Evolutionary conservation across 1,140 invertebrate species (phyloP), one percentile per base, ranked within the genome.

Genomic region (Hesperophylax magnus): DNA sequence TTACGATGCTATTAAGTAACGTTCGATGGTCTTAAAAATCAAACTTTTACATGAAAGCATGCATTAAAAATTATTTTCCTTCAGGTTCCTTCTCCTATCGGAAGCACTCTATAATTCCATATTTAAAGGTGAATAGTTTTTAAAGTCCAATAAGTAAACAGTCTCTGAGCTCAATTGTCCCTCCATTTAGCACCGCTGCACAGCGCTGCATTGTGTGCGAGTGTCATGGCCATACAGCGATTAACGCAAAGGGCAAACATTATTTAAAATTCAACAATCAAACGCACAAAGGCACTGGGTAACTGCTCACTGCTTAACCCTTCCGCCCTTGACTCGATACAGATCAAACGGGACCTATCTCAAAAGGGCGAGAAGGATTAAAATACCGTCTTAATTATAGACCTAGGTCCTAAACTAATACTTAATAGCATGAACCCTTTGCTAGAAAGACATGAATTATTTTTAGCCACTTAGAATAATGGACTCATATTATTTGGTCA

Each of bases 201-300:
- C 54, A 52, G 8, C 15, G 34, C 27, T 47, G 58, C 74, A 77
- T 20, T 77, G 75, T 69, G 18, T 78, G 76, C 18, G 22, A n/a
- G 22, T 78, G 77, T 58, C 77, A 54, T n/a, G 20, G 24, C 24
- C 52, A 77, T 53, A 67, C 18, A 27, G 27, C 63, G 61, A 56
- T 54, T 69, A 69, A 20, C 56, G 54, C 78, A 72, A 47, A 54
- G 69, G 67, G 65, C 31, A 58, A 61, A 72, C 69, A 69, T 56
- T 72, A 79, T 79, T 79, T 79, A 79, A 74, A 79, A 79, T 71
- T 79, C 67, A 72, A 79, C 78, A 79, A 79, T 79, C 78, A 79
- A 79, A 79, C 69, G 52, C 78, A 79, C 78, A 79, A 79, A 79
- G 78, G 52, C 61, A 56, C 6, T 24, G 54, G 34, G 11, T 65